These are phyloP conservation scores for Rhabdomys dilectus DNA, from an alignment of 2,113 vertebrate species.

Conservation along the genomic window DNA sequence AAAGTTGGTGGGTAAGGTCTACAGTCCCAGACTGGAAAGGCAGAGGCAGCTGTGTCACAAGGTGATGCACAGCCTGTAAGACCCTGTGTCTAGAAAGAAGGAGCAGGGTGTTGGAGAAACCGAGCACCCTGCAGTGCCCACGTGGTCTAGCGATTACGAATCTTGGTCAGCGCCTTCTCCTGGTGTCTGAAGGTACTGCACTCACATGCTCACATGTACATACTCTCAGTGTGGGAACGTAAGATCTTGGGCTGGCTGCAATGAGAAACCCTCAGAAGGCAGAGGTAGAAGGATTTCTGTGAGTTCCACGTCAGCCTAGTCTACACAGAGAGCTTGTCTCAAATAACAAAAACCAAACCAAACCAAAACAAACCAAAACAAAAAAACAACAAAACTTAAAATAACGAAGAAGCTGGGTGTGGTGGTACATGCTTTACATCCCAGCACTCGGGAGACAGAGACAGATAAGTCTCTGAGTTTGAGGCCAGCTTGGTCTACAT, in stretches of 20 bases:
- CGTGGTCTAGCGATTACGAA: too few species aligned
- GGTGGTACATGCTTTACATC: not conserved
- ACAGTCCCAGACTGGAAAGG: not conserved
- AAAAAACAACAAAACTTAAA: not conserved
- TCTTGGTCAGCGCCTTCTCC: too few species aligned
- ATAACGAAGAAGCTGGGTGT: not conserved
- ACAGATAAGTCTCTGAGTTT: not conserved
- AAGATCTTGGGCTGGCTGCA: not conserved
- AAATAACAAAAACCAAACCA: not conserved
- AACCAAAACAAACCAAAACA: not conserved
- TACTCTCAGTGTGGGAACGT: not conserved
- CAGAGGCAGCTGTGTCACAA: not conserved
- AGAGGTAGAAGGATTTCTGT: not conserved
- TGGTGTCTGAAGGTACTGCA: too few species aligned
- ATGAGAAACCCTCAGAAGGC: not conserved
- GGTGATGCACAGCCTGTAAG: not conserved
- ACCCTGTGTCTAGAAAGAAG: not conserved
- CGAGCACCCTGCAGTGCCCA: not conserved
- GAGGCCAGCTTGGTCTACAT: not conserved
- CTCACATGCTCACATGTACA: too few species aligned
- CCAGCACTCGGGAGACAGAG: not conserved
- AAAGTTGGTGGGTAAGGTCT: not conserved
- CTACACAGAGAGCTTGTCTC: not conserved
- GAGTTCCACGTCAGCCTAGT: not conserved
- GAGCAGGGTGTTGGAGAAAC: rapidly evolving